These are phyloP conservation scores for Drosophila tropicalis DNA, from an alignment of 1,140 invertebrate species.

Conservation along the genomic window DNA sequence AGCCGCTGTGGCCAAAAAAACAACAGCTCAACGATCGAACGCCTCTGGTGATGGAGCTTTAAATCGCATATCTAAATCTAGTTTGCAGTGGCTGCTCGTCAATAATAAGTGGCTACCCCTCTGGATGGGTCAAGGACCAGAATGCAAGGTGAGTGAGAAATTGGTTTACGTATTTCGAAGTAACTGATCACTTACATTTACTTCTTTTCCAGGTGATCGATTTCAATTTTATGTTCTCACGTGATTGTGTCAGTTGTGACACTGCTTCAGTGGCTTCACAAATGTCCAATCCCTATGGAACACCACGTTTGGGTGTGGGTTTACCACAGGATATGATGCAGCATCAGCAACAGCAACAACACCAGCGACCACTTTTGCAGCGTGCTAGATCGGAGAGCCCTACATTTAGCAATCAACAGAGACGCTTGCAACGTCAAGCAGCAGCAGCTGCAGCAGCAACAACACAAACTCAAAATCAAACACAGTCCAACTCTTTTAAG, in stretches of 20 bases:
- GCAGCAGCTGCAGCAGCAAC: constrained; percentile 41
- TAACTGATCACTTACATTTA: neutral
- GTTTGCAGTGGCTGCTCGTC: constrained; percentile 85
- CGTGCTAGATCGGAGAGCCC: constrained; percentile 78
- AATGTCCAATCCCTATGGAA: constrained; percentile 77
- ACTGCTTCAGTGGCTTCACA: constrained; percentile 65
- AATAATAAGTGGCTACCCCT: constrained; percentile 86
- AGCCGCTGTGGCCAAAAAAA: constrained; percentile 53
- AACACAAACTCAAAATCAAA: constrained; percentile 20
- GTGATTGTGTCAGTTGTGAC: constrained; percentile 80
- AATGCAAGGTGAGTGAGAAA: constrained; percentile 83
- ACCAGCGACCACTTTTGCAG: constrained; percentile 61
- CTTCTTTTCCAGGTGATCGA: constrained; percentile 83
- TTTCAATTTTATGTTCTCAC: constrained; percentile 84
- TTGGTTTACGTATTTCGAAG: neutral
- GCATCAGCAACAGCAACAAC: constrained; percentile 33
- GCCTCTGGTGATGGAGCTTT: constrained; percentile 59
- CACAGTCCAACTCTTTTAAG: constrained; percentile 63
- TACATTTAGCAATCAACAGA: constrained; percentile 74
- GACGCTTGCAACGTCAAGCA: constrained; percentile 64
- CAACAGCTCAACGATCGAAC: constrained; percentile 38
- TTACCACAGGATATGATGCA: constrained; percentile 74
- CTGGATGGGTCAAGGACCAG: constrained; percentile 85
- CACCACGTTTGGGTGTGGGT: constrained; percentile 61
- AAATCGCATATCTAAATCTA: constrained; percentile 85